These are phyloP conservation scores for Porites lutea DNA, from an alignment of 64 coral and sea anemone species.

Conservation along the genomic window DNA sequence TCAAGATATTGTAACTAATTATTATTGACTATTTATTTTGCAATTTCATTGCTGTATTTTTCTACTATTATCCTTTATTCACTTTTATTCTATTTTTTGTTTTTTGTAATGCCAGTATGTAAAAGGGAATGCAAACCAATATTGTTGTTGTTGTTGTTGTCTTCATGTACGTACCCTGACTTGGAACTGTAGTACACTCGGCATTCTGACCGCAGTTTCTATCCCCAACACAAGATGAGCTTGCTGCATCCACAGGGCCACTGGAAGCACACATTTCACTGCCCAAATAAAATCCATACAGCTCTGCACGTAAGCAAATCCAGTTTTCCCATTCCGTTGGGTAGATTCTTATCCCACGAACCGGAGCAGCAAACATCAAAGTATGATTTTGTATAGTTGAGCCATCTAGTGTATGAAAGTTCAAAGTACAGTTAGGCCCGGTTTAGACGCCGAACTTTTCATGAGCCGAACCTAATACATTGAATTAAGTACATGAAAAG, in stretches of 20 bases:
- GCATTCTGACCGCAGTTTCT: constrained; percentile 93
- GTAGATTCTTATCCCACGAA: constrained; percentile 66
- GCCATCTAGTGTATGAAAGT: constrained; percentile 56
- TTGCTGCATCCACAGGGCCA: constrained; percentile 30
- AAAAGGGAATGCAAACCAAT: too few species aligned
- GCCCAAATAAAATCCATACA: constrained; percentile 92
- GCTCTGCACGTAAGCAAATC: constrained; percentile 84
- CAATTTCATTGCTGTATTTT: too few species aligned
- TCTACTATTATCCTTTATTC: too few species aligned
- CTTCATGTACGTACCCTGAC: constrained; percentile 46
- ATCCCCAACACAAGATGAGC: constrained; percentile 65
- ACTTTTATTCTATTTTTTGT: too few species aligned
- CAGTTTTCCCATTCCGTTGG: constrained; percentile 66
- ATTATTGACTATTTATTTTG: too few species aligned
- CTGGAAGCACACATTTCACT: constrained; percentile 69
- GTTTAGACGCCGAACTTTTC: too few species aligned
- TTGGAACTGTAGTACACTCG: constrained; percentile 55
- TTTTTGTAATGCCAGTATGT: too few species aligned
- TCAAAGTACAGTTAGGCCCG: background rate
- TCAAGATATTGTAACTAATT: too few species aligned
- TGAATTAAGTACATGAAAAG: too few species aligned
- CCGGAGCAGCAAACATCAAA: constrained; percentile 69
- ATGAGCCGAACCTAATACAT: too few species aligned
- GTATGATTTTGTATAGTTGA: constrained; percentile 47
- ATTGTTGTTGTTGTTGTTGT: background rate